Evolutionary conservation across 2,113 vertebrate genomes (phyloP).

Genomic region (Pycnonotus jocosus): DNA sequence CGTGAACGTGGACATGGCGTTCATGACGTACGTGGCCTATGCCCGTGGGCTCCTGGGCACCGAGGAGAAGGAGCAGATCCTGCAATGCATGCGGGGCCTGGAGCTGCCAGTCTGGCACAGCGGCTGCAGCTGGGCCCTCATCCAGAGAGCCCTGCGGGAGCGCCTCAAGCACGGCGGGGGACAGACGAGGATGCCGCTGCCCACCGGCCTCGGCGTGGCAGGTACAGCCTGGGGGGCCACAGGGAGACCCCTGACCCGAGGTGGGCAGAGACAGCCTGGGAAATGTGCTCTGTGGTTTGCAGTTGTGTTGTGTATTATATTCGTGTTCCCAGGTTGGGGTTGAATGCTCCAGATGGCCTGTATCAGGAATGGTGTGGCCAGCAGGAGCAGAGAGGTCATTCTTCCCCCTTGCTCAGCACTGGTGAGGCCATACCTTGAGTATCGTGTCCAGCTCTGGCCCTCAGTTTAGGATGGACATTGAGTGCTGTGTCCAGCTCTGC

Average conservation of each 20-base stretch:
- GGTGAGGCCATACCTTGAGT: too few relatives aligned
- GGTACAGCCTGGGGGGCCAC: neutral
- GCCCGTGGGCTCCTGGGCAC: conserved; percentile 52
- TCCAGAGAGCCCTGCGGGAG: conserved; percentile 73
- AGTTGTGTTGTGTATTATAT: neutral
- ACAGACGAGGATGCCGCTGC: conserved; percentile 74
- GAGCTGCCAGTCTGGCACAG: conserved; percentile 79
- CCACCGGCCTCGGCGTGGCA: conserved; percentile 73
- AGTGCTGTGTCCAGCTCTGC: too few relatives aligned
- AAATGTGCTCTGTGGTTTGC: neutral
- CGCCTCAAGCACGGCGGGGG: conserved; percentile 78
- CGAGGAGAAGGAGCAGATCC: conserved; percentile 72
- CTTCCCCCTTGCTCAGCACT: too few relatives aligned
- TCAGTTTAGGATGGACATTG: too few relatives aligned
- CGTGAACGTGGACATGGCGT: conserved; percentile 80
- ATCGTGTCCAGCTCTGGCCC: too few relatives aligned
- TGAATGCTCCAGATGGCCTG: too few relatives aligned
- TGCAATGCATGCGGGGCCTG: conserved; percentile 77
- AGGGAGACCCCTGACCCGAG: fast-evolving
- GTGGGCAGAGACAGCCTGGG: fast-evolving
- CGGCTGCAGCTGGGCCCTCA: conserved; percentile 69
- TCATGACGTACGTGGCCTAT: conserved; percentile 79
- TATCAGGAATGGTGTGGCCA: too few relatives aligned
- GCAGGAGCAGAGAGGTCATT: too few relatives aligned
- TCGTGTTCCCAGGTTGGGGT: too few relatives aligned